These are phyloP conservation scores for Automeris io DNA, from an alignment of 2,888 invertebrate species.

Conservation along the genomic window DNA sequence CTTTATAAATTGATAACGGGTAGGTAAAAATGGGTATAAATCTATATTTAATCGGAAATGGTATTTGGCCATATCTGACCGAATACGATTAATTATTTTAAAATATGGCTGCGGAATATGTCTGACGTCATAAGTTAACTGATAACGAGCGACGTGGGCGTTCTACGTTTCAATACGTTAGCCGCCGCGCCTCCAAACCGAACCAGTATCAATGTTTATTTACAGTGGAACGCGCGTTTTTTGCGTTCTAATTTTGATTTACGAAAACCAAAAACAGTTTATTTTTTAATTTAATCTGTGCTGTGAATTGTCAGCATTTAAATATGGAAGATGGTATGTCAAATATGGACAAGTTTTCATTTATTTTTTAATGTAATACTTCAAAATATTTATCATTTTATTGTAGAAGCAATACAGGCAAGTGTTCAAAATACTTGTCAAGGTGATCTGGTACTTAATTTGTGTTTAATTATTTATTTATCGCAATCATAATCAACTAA, in stretches of 20 bases:
- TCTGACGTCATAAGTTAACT: constrained; percentile 26
- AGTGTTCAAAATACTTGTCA: not conserved
- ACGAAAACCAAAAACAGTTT: constrained; percentile 14
- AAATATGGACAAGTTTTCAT: too few species aligned
- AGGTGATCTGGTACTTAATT: too few species aligned
- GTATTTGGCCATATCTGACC: too few species aligned
- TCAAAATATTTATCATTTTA: too few species aligned
- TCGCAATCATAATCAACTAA: too few species aligned
- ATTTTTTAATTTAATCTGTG: constrained; percentile 18
- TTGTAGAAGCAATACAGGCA: not conserved
- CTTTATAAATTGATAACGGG: too few species aligned
- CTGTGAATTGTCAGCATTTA: constrained; percentile 12
- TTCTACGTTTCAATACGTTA: constrained; percentile 7
- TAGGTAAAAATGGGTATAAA: too few species aligned
- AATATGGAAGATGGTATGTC: not conserved
- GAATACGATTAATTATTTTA: too few species aligned
- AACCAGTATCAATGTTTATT: constrained; percentile 31
- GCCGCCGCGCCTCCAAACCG: constrained; percentile 40
- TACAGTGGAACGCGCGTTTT: constrained; percentile 31
- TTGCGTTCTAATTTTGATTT: constrained; percentile 20
- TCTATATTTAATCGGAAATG: too few species aligned
- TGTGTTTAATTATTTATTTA: too few species aligned
- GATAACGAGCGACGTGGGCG: constrained; percentile 39
- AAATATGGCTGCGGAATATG: too few species aligned
- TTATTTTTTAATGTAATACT: too few species aligned